Evolutionary conservation across 2,888 invertebrate genomes (phyloP), one percentile per base, ranked within the genome.

Genomic region (Caenorhabditis zanzibari): DNA sequence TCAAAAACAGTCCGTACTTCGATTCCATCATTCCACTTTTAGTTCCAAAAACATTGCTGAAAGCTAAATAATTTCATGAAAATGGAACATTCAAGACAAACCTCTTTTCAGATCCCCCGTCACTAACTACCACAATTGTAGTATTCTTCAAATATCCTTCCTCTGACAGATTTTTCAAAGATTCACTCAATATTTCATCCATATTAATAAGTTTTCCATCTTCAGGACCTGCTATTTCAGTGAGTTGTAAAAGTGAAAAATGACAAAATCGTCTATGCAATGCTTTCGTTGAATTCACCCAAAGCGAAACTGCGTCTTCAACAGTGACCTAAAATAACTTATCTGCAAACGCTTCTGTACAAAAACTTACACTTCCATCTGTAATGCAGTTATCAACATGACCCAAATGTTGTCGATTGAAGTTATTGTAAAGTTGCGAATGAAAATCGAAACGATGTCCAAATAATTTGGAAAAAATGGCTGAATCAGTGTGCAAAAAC

Each of bases 311-410:
- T n/a, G 38, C 38, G 28, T 74, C 64, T 64, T 74, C 74, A 3
- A 74, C 52, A 10, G 56, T 64, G 3, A 56, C 74, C 74, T 74
- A 49, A 41, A 69, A 56, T 19, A n/a, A n/a, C n/a, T n/a, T n/a
- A n/a, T n/a, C n/a, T 19, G 3, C 19, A n/a, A 41, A 41, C n/a
- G 6, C 35, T 59, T 19, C 44, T 44, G 44, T 10, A 44, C 4
- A n/a, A 66, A 35, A n/a, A 44, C 64, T 19, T 14, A 74, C 74
- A 61, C 74, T 64, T 28, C 74, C 74, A 32, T 74, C 74, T 24
- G 74, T 38, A 32, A 74, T 74, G n/a, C 74, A 74, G 41, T 74
- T 74, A 7, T 74, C 64, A 9, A 74, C 74, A n/a, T 54, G 74
- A 19, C 52, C 74, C 19, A 64, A 7, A 41, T 64, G 41, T 19